A percentile compares a stretch with the other conserved stretches of the same genome.
Evolutionary conservation across 1,140 invertebrate genomes (phyloP).

Genomic region (Aphaenogaster floridana): DNA sequence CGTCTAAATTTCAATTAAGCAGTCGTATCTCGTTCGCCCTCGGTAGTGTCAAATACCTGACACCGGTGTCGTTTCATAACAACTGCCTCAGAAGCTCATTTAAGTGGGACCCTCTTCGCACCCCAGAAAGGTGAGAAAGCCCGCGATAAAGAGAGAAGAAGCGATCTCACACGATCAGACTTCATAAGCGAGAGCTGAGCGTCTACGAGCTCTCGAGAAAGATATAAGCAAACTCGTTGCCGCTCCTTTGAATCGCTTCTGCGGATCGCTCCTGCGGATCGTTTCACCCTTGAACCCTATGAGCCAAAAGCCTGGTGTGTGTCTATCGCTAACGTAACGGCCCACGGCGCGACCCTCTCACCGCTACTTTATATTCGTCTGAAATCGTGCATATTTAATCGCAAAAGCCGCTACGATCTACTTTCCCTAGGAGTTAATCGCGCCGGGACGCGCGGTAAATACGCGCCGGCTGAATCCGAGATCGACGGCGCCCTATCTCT

Average conservation of each 20-base stretch:
- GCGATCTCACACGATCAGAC: constrained; percentile 80
- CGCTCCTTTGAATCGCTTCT: constrained; percentile 51
- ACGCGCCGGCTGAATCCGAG: constrained; percentile 58
- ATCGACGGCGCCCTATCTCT: constrained; percentile 49
- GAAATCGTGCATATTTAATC: constrained; percentile 85
- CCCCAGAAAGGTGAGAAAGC: constrained; percentile 35
- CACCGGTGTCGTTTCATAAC: constrained; percentile 55
- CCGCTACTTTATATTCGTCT: constrained; percentile 83
- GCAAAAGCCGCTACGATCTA: constrained; percentile 79
- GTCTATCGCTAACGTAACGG: constrained; percentile 33
- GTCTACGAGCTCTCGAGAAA: constrained; percentile 68
- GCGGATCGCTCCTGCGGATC: constrained; percentile 58
- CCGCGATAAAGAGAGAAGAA: constrained; percentile 43
- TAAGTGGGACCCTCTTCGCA: constrained; percentile 40
- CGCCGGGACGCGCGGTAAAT: constrained; percentile 70
- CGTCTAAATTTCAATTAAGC: constrained; percentile 59
- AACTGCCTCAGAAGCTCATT: constrained; percentile 46
- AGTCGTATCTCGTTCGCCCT: constrained; percentile 36
- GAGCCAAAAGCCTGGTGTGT: constrained; percentile 76
- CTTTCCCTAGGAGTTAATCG: constrained; percentile 82
- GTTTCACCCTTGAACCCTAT: constrained; percentile 55
- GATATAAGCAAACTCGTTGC: constrained; percentile 73
- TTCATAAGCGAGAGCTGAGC: constrained; percentile 77
- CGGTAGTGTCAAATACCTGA: constrained; percentile 43
- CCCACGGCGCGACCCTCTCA: constrained; percentile 27